Conservation (phyloP, 2,888 invertebrate genomes). For the Subacronicta megacephala region DNA sequence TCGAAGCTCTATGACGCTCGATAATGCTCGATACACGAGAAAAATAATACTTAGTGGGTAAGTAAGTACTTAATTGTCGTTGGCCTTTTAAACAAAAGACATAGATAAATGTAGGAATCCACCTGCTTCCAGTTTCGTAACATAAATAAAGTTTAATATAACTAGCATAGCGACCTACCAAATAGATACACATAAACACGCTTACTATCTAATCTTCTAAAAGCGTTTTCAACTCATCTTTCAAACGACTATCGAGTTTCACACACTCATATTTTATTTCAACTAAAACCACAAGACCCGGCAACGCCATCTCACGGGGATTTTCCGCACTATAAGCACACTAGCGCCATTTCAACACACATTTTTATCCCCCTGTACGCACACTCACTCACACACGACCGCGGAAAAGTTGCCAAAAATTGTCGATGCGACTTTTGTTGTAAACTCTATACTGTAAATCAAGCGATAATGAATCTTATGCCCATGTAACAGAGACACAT, state of each 20-base stretch:
- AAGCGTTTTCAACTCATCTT: constrained; percentile 73
- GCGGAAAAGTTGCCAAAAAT: constrained; percentile 80
- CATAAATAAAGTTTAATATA: constrained; percentile 35
- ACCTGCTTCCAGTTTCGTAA: neutral
- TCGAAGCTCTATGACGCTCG: too few species aligned
- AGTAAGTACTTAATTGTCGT: too few species aligned
- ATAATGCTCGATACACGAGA: too few species aligned
- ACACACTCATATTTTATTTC: constrained; percentile 56
- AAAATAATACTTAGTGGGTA: too few species aligned
- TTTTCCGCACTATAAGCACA: constrained; percentile 68
- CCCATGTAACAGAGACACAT: neutral
- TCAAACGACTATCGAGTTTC: constrained; percentile 67
- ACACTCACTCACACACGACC: constrained; percentile 72
- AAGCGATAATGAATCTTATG: constrained; percentile 50
- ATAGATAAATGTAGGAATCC: too few species aligned
- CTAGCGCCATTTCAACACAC: constrained; percentile 80
- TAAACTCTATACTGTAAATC: constrained; percentile 24
- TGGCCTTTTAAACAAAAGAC: too few species aligned
- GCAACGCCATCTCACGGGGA: constrained; percentile 77
- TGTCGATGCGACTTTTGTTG: constrained; percentile 51
- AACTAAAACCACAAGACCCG: constrained; percentile 66
- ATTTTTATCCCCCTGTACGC: constrained; percentile 68
- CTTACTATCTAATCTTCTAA: constrained; percentile 71
- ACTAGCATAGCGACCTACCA: constrained; percentile 54
- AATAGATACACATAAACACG: constrained; percentile 40